Percentiles rank a stretch among this genome's conserved stretches.
These are phyloP conservation scores for Amblyteles armatorius DNA, from an alignment of 2,888 invertebrate species.

Conservation along the genomic window DNA sequence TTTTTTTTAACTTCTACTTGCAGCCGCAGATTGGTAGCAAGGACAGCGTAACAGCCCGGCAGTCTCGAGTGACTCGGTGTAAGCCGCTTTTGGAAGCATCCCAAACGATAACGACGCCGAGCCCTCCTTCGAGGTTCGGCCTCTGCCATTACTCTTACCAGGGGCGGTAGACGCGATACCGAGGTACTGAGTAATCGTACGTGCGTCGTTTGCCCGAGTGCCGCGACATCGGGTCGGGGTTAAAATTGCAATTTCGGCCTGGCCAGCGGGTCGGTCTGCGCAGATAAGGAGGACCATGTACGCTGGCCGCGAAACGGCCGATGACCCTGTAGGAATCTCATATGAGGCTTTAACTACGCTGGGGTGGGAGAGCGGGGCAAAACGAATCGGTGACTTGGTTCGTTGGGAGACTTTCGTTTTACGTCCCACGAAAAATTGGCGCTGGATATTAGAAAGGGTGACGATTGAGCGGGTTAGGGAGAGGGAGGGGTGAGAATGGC, in stretches of 20 bases:
- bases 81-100: conserved; percentile 63
- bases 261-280: conserved; percentile 11
- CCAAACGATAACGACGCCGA: conserved; percentile 65
- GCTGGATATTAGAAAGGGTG: too few species aligned
- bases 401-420: too few species aligned
- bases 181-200: conserved; percentile 56
- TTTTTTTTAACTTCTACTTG: not conserved
- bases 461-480: too few species aligned
- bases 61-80: conserved; percentile 55
- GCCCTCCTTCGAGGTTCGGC: conserved; percentile 31
- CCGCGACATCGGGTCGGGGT: conserved; percentile 38
- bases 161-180: conserved; percentile 26
- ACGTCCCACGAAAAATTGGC: too few species aligned
- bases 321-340: conserved; percentile 25
- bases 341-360: not conserved
- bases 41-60: not conserved
- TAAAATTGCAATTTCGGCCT: conserved; percentile 47
- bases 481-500: too few species aligned
- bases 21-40: not conserved
- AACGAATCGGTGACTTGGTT: too few species aligned
- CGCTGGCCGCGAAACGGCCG: conserved; percentile 24
- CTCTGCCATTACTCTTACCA: conserved; percentile 28
- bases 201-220: conserved; percentile 51
- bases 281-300: conserved; percentile 38
- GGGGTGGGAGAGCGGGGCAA: too few species aligned